Conservation (phyloP, 2,113 vertebrate species). For the Melanerpes aurifrons region DNA sequence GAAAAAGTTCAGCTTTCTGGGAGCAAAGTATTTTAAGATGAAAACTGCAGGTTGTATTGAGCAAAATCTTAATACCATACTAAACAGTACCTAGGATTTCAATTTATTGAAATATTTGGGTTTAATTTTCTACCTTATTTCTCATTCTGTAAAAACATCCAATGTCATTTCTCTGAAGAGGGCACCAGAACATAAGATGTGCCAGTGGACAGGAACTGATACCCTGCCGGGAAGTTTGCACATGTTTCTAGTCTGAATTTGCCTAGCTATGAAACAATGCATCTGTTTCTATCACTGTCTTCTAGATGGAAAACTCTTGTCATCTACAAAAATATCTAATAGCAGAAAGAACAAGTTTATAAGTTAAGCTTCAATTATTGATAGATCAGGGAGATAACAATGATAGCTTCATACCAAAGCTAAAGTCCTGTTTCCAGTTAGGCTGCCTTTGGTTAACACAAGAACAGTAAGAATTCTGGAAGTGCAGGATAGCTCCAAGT, state of each 20-base stretch:
- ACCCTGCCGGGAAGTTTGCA: not conserved
- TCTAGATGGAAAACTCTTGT: not conserved
- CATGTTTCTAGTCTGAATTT: not conserved
- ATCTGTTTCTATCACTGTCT: not conserved
- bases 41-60: not conserved
- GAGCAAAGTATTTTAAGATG: not conserved
- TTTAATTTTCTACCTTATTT: not conserved
- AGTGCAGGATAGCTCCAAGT: not conserved
- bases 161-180: slow-evolving; percentile 7
- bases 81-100: rapidly evolving
- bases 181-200: slow-evolving; percentile 15
- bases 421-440: not conserved
- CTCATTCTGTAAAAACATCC: not conserved
- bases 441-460: not conserved
- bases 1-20: not conserved
- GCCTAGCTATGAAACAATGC: not conserved
- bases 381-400: not conserved
- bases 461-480: not conserved
- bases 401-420: not conserved
- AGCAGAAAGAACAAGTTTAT: not conserved
- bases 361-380: not conserved
- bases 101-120: too few relatives aligned
- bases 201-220: not conserved
- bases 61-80: not conserved
- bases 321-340: not conserved